Conservation (phyloP, 2,888 invertebrate genomes). For the Diplazon laetatorius region DNA sequence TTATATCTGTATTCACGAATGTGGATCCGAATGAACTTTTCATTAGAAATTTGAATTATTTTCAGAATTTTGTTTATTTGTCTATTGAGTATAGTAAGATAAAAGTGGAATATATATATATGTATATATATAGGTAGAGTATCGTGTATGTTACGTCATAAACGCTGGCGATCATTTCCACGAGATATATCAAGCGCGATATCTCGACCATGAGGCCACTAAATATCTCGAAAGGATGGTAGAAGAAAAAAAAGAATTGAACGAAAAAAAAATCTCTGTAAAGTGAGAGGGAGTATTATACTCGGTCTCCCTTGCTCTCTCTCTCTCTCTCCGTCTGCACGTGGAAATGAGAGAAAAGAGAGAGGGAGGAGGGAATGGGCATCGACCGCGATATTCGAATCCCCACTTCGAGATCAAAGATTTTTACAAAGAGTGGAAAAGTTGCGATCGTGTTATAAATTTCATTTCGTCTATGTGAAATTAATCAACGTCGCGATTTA, state of each 20-base stretch:
- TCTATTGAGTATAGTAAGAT: slow-evolving; percentile 9
- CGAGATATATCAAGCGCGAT: slow-evolving; percentile 73
- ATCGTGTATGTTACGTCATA: not conserved
- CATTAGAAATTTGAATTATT: too few relatives aligned
- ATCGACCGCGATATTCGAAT: slow-evolving; percentile 67
- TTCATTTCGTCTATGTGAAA: too few relatives aligned
- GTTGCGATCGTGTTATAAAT: slow-evolving; percentile 73
- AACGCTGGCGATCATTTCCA: slow-evolving; percentile 46
- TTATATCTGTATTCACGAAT: too few relatives aligned
- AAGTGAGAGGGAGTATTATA: slow-evolving; percentile 27
- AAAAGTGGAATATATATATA: slow-evolving; percentile 31
- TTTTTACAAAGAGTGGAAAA: slow-evolving; percentile 68
- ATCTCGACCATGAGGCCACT: slow-evolving; percentile 69
- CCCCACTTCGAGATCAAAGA: slow-evolving; percentile 69
- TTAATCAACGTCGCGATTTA: too few relatives aligned
- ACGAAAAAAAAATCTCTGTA: slow-evolving; percentile 43
- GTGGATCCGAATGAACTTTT: too few relatives aligned
- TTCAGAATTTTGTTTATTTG: too few relatives aligned
- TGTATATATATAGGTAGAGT: slow-evolving; percentile 17
- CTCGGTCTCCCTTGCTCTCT: too few relatives aligned
- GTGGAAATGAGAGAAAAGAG: slow-evolving; percentile 21
- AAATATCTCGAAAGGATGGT: slow-evolving; percentile 70
- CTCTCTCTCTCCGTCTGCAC: too few relatives aligned
- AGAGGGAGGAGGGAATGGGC: slow-evolving; percentile 49
- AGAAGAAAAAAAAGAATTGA: slow-evolving; percentile 32